Evolutionary conservation across 2,797 vertebrate species (phyloP).

Genomic region (Caiman crocodilus): DNA sequence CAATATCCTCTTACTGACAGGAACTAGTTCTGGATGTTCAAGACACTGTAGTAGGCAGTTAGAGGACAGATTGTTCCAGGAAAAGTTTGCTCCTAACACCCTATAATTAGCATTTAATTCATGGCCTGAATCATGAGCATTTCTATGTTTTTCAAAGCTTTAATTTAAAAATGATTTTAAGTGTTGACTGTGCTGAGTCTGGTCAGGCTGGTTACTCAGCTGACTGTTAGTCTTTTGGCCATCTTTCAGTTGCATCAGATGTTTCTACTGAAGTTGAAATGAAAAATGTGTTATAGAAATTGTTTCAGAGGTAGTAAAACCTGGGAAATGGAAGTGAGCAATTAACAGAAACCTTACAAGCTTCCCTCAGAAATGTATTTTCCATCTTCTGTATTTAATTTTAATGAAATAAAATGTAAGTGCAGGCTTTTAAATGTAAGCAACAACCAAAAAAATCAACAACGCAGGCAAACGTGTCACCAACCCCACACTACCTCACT

Average conservation of each 20-base stretch:
- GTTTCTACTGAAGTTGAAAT: neutral
- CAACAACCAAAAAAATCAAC: too few species aligned
- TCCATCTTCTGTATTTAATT: neutral
- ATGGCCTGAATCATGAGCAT: slow-evolving; percentile 24
- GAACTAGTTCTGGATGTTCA: neutral
- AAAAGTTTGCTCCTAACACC: slow-evolving; percentile 39
- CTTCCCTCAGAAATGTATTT: neutral
- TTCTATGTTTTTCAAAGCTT: slow-evolving; percentile 48
- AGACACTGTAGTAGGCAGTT: slow-evolving; percentile 44
- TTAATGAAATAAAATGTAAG: neutral
- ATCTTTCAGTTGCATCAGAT: slow-evolving; percentile 38
- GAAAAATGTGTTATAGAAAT: neutral
- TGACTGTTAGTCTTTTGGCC: slow-evolving; percentile 29
- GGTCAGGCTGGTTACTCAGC: neutral
- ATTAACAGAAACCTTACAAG: neutral
- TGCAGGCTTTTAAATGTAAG: neutral
- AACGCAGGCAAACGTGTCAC: too few species aligned
- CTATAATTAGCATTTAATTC: slow-evolving; percentile 51
- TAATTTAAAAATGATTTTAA: slow-evolving; percentile 51
- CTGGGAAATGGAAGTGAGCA: neutral
- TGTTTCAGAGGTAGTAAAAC: neutral
- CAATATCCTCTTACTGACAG: slow-evolving; percentile 30
- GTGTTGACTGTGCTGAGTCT: slow-evolving; percentile 53
- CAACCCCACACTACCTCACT: too few species aligned
- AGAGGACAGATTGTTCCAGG: slow-evolving; percentile 51